Evolutionary conservation across 1,140 invertebrate genomes (phyloP).

Genomic region (Babylonia areolata): DNA sequence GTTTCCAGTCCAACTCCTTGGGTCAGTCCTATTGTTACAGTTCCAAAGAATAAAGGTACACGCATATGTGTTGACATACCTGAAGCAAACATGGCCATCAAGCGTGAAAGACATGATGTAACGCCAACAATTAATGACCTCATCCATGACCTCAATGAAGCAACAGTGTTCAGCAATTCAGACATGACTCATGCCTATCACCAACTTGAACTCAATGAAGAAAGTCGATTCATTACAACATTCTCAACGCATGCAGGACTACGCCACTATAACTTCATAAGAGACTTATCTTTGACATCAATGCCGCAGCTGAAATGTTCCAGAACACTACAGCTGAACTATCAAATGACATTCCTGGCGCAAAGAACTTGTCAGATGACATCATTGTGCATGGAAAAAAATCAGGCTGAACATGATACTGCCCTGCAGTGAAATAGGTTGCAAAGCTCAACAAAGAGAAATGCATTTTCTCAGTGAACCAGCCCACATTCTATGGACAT

Average conservation of each 20-base stretch:
- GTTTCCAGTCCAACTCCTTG: constrained; percentile 59
- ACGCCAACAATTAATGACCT: constrained; percentile 65
- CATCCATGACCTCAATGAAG: constrained; percentile 56
- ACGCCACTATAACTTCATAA: no score
- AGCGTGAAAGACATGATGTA: constrained; percentile 58
- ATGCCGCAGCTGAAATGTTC: no score
- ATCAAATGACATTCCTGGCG: no score
- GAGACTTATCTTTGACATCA: no score
- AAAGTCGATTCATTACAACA: no score
- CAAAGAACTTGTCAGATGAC: no score
- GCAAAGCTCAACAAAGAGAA: constrained; percentile 48
- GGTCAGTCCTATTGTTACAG: constrained; percentile 60
- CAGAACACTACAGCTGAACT: no score
- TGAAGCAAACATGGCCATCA: constrained; percentile 56
- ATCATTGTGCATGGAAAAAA: no score
- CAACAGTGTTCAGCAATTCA: constrained; percentile 16
- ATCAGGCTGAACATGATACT: no score
- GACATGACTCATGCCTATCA: no score
- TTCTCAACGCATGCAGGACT: no score
- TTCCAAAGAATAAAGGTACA: constrained; percentile 60
- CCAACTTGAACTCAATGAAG: no score
- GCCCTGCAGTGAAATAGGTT: constrained; percentile 14
- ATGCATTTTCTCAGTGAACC: constrained; percentile 41
- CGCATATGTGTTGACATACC: constrained; percentile 67
- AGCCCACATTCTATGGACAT: constrained; percentile 41